Conservation (phyloP, 2,888 invertebrate genomes). For the Nomada goodeniana region DNA sequence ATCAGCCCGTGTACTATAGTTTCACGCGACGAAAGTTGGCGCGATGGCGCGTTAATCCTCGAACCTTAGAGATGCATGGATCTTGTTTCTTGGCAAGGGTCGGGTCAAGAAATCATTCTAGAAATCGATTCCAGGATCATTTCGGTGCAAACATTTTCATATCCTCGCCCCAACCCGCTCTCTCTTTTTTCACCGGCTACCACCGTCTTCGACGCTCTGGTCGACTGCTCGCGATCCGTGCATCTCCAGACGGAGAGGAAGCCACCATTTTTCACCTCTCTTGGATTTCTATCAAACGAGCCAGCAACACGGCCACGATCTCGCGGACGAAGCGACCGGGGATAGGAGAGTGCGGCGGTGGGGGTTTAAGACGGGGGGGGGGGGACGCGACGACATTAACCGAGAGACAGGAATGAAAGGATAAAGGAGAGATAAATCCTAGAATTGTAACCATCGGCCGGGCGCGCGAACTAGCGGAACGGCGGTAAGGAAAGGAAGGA, state of each 20-base stretch:
- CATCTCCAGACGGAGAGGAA: not conserved
- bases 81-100: constrained; percentile 2
- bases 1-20: constrained; percentile 3
- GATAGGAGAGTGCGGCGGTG: not conserved
- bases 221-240: not conserved
- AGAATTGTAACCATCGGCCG: constrained; percentile 58
- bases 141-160: constrained; percentile 14
- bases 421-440: constrained; percentile 67
- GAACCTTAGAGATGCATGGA: not conserved
- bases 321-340: no score
- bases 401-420: constrained; percentile 48
- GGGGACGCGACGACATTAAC: constrained; percentile 34
- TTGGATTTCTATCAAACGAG: constrained; percentile 40
- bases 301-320: constrained; percentile 3
- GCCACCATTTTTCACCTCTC: not conserved
- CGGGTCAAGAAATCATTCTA: not conserved
- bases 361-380: not conserved
- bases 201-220: not conserved
- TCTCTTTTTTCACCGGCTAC: not conserved
- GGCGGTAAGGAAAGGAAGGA: constrained; percentile 11
- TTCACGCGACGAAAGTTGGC: constrained; percentile 24
- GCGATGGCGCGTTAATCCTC: constrained; percentile 29
- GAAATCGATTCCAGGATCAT: constrained; percentile 28
- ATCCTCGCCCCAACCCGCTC: not conserved
- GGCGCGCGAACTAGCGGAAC: constrained; percentile 48